Conservation (phyloP, 2,888 invertebrate genomes). For the Idaea biselata region DNA sequence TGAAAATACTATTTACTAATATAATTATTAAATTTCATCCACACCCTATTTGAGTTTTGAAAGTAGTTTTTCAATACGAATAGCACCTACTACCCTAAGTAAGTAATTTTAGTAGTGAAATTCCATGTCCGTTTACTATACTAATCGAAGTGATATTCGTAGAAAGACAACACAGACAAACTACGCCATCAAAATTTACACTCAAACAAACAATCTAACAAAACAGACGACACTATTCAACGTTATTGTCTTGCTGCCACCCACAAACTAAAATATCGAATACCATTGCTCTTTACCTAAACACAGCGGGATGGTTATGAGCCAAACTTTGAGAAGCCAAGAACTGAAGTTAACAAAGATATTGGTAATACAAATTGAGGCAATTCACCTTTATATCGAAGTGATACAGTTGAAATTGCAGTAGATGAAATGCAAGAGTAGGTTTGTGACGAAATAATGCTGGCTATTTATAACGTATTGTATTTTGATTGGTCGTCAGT, state of each 20-base stretch:
- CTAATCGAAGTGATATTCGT: not conserved
- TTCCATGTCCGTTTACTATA: too few relatives aligned
- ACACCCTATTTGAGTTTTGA: too few relatives aligned
- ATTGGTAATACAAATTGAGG: not conserved
- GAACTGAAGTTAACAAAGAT: constrained; percentile 19
- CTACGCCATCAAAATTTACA: not conserved
- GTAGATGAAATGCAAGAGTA: constrained; percentile 3
- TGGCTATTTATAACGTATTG: constrained; percentile 76
- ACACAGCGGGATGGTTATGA: constrained; percentile 36
- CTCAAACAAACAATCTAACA: not conserved
- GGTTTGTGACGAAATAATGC: constrained; percentile 27
- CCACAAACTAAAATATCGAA: constrained; percentile 28
- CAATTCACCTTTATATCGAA: constrained; percentile 7
- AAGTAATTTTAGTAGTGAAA: too few relatives aligned
- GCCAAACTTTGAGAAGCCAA: constrained; percentile 32
- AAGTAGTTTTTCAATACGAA: too few relatives aligned
- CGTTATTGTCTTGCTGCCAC: constrained; percentile 24
- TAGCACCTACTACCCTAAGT: too few relatives aligned
- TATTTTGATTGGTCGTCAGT: constrained; percentile 73
- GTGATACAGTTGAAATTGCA: constrained; percentile 12
- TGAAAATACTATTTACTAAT: too few relatives aligned
- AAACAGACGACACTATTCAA: not conserved
- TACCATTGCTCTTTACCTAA: constrained; percentile 31
- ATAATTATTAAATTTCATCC: too few relatives aligned
- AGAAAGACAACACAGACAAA: not conserved